Percentiles rank a stretch among this genome's conserved stretches.
phyloP scores from a whole-genome alignment of 2,113 vertebrate genomes.

The Macrotus californicus region DNA sequence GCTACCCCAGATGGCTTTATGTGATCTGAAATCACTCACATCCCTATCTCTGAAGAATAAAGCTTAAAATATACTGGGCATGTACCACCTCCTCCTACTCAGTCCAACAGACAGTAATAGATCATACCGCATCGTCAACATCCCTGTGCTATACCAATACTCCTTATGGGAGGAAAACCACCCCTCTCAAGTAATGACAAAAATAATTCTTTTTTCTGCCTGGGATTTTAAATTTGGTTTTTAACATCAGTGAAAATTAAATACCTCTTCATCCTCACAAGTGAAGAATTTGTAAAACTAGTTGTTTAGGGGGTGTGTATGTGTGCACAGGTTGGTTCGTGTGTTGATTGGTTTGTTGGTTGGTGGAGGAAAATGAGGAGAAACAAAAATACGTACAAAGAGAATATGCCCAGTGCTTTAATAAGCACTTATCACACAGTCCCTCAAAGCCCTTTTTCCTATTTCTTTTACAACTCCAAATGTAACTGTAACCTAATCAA shows the following conservation, averaged over 20 bases:
- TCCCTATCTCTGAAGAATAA: slow-evolving; percentile 49
- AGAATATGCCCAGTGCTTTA: background rate
- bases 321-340: background rate
- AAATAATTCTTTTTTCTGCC: slow-evolving; percentile 33
- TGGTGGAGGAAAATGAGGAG: background rate
- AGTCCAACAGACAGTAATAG: slow-evolving; percentile 42
- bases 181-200: background rate
- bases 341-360: background rate
- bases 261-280: background rate
- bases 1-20: slow-evolving; percentile 48
- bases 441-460: background rate
- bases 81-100: slow-evolving; percentile 47
- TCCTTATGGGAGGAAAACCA: slow-evolving; percentile 2
- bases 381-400: background rate
- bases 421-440: background rate
- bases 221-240: slow-evolving; percentile 31
- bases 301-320: background rate
- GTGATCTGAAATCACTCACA: slow-evolving; percentile 50
- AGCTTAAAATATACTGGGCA: slow-evolving; percentile 56
- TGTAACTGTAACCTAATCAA: slow-evolving; percentile 30
- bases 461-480: slow-evolving; percentile 31
- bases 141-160: background rate
- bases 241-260: slow-evolving; percentile 31
- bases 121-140: slow-evolving; percentile 9
- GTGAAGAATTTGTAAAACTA: background rate